Evolutionary conservation across 2,797 vertebrate genomes (phyloP).

Genomic region (Chromobotia macracanthus): DNA sequence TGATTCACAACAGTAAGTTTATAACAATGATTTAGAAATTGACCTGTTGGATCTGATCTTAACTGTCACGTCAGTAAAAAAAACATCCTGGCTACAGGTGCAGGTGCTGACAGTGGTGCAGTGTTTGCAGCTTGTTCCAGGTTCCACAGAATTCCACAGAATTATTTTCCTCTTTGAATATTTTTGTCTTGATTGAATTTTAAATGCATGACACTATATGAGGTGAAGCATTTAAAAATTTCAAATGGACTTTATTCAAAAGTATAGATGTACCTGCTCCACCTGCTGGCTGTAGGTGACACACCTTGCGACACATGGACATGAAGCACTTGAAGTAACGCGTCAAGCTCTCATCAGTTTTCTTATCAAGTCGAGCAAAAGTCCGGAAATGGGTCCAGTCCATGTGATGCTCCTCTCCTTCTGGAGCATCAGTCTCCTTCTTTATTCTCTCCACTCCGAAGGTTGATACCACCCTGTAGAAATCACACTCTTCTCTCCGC

Average conservation of each 20-base stretch:
- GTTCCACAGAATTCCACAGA: too few relatives aligned
- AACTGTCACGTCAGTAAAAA: too few relatives aligned
- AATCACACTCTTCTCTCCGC: slow-evolving; percentile 90
- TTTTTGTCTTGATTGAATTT: too few relatives aligned
- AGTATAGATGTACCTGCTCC: slow-evolving; percentile 76
- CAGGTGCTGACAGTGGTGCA: too few relatives aligned
- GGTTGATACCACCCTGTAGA: slow-evolving; percentile 90
- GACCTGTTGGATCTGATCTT: too few relatives aligned
- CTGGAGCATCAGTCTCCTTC: slow-evolving; percentile 63
- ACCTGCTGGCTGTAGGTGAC: slow-evolving; percentile 83
- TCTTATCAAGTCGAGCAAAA: slow-evolving; percentile 89
- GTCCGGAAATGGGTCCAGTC: slow-evolving; percentile 89
- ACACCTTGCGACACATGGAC: slow-evolving; percentile 92
- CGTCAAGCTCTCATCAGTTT: slow-evolving; percentile 89
- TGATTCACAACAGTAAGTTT: too few relatives aligned
- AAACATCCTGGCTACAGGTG: too few relatives aligned
- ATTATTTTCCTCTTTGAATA: too few relatives aligned
- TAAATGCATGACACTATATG: neutral
- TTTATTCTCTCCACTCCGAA: slow-evolving; percentile 90
- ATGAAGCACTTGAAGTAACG: slow-evolving; percentile 92
- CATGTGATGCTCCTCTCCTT: slow-evolving; percentile 71
- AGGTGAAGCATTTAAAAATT: neutral
- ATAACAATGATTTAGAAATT: too few relatives aligned
- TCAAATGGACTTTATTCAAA: neutral
- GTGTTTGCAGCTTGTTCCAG: too few relatives aligned